Base-by-base conservation (phyloP, 2,888 invertebrate species). In the Ischnus inquisitorius region DNA sequence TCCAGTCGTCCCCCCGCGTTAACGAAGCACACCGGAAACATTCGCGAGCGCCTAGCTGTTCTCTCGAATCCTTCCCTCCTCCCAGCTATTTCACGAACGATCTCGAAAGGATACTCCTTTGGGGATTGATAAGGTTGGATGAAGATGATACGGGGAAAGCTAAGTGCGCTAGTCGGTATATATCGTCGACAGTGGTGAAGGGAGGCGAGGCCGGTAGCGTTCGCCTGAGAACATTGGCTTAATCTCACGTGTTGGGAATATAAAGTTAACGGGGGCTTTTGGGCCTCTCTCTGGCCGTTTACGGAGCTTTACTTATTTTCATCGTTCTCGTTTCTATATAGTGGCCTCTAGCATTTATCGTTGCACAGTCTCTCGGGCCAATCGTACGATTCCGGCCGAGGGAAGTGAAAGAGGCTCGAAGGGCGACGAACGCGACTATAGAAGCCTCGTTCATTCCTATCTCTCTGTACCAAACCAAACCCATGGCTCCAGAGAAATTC, bases 171-270 rank as follows among this genome's bases (percentile, higher is more conserved):
- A 4, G 87, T 87, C 87, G 87, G 84, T 87, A 87, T 85, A 78
- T 83, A 71, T 79, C 78, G 85, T 77, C 77, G 48, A 51, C 14
- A 69, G 46, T 3, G 48, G 34, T 34, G 34, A 34, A 34, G 34
- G 34, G 1, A 8, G 34, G 34, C 34, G 34, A 34, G 51, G 48
- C 69, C 25, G 64, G 84, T 34, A 74, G 84, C 87, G 86, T 43
- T 25, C 22, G 65, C 41, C 65, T 48, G 25, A 14, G 41, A 69
- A 22, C 74, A 74, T 86, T 86, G 88, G 88, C 89, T 90, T 88
- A 87, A 90, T 90, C 88, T 90, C 87, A 90, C 90, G 90, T 89
- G 89, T 89, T 88, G 88, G 88, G 88, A 90, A 91, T 90, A 91
- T 90, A 90, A 90, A 90, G 89, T 90, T 91, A 90, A 88, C 88